Evolutionary conservation across 92 coral and sea anemone genomes (phyloP).

Genomic region (Metridium senile): DNA sequence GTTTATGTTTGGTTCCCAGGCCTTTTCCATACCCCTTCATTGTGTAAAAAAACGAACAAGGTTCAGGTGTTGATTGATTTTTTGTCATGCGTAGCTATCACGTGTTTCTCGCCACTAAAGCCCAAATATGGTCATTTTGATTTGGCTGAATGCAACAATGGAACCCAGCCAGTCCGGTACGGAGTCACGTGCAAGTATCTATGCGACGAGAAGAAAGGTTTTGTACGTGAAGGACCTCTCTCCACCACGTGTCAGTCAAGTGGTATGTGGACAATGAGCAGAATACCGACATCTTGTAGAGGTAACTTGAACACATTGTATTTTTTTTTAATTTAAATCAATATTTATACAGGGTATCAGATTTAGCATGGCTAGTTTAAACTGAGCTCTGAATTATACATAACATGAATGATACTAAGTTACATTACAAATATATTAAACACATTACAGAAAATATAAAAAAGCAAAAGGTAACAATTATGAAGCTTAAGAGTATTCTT

Average conservation of each 20-base stretch:
- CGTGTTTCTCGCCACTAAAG: conserved; percentile 32
- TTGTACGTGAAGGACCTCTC: conserved; percentile 28
- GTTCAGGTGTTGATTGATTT: neutral
- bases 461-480: too few relatives aligned
- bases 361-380: too few relatives aligned
- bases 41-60: too few relatives aligned
- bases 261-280: conserved; percentile 49
- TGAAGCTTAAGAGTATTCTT: too few relatives aligned
- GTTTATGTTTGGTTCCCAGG: too few relatives aligned
- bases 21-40: too few relatives aligned
- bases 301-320: conserved; percentile 18
- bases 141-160: conserved; percentile 21
- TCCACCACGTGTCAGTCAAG: conserved; percentile 35
- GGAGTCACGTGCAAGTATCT: conserved; percentile 24
- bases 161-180: conserved; percentile 17
- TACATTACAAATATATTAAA: too few relatives aligned
- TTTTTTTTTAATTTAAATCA: too few relatives aligned
- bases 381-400: too few relatives aligned
- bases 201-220: conserved; percentile 15
- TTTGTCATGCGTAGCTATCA: conserved; percentile 8
- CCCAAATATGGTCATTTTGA: conserved; percentile 35
- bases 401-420: too few relatives aligned
- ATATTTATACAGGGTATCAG: too few relatives aligned
- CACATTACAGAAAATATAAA: too few relatives aligned
- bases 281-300: conserved; percentile 34